Base-by-base conservation (phyloP, 2,888 invertebrate species). In the Drosophila birchii region DNA sequence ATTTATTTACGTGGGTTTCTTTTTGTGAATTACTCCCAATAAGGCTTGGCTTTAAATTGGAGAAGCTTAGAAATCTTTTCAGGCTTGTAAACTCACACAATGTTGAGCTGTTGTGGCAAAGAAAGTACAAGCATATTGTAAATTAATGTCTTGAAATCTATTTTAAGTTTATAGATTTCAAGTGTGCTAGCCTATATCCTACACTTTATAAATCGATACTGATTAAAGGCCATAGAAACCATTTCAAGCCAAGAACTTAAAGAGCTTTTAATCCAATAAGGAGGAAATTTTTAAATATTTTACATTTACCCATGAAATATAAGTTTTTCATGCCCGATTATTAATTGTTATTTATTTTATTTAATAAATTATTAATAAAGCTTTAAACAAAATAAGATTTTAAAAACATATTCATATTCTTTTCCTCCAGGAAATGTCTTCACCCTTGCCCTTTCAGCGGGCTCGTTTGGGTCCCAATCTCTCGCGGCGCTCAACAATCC, bases 401-500 rank as follows among this genome's bases (percentile, higher is more conserved):
- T 16, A 29, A 14, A 26, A 18, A 32, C 18, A 18, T 34, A 20
- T 29, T 12, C 47, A 53, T 3, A 16, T 14, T 39, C 45, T 39
- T n/a, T 34, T 39, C 44, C 56, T 44, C 6, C 68, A 92, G 93
- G 92, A 93, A 88, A 91, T 92, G 91, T 86, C 86, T 0, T 92
- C 92, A 16, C 92, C 93, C n/a, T 32, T 92, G 66, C 90, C 91
- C 1, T 80, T 86, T 41, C 80, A 84, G 23, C 89, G 90, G 5
- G 64, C 91, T 20, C 91, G 91, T 3, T 20, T 89, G 45, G 81
- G 90, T 4, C 86, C 88, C 4, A 92, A 88, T 64, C 81, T 92
- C 78, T 92, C 92, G n/a, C 87, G 91, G 1, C 92, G 92, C 12
- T 91, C 92, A 43, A 92, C 92, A n/a, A 92, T 92, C 34, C 94